Percentiles rank a stretch among this genome's conserved stretches.
Conservation (phyloP, 1,140 invertebrate genomes). For the Zaprionus gabonicus region DNA sequence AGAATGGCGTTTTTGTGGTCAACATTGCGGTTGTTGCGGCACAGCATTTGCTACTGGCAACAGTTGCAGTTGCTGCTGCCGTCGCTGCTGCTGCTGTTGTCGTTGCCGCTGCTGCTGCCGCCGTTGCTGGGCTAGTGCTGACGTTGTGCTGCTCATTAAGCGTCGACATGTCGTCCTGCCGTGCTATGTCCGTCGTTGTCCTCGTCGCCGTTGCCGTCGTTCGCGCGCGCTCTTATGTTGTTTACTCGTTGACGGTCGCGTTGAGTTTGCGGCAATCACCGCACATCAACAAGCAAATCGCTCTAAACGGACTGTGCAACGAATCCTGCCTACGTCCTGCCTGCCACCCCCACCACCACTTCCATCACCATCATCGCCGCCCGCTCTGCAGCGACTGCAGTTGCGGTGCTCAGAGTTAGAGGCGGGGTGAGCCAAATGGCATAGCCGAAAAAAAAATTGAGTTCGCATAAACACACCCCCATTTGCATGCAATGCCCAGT, state of each 20-base stretch:
- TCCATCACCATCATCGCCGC: not conserved
- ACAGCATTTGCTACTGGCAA: slow-evolving; percentile 38
- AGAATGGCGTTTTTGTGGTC: slow-evolving; percentile 82
- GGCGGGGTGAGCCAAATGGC: slow-evolving; percentile 1
- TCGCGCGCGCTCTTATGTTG: slow-evolving; percentile 66
- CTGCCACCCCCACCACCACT: slow-evolving; percentile 10
- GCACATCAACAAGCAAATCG: slow-evolving; percentile 83
- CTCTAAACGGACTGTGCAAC: slow-evolving; percentile 67
- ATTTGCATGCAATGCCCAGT: slow-evolving; percentile 62
- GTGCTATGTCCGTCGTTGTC: not conserved
- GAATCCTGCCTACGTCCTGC: slow-evolving; percentile 13
- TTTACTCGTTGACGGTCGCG: slow-evolving; percentile 84
- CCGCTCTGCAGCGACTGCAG: slow-evolving; percentile 18
- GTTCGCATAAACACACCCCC: slow-evolving; percentile 63
- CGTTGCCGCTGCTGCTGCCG: slow-evolving; percentile 31
- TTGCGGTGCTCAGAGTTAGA: slow-evolving; percentile 25
- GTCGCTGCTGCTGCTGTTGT: slow-evolving; percentile 22
- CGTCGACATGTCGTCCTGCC: slow-evolving; percentile 66
- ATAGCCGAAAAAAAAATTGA: slow-evolving; percentile 21
- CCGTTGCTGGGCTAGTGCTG: slow-evolving; percentile 39
- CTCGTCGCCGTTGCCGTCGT: slow-evolving; percentile 4
- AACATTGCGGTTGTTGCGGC: slow-evolving; percentile 68
- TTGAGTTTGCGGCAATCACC: slow-evolving; percentile 83
- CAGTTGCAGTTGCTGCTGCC: slow-evolving; percentile 24
- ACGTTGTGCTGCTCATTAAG: slow-evolving; percentile 65